A percentile compares a stretch with the other conserved stretches of the same genome.
phyloP scores from a whole-genome alignment of 2,888 invertebrate species.

The Caenorhabditis doughertyi region DNA sequence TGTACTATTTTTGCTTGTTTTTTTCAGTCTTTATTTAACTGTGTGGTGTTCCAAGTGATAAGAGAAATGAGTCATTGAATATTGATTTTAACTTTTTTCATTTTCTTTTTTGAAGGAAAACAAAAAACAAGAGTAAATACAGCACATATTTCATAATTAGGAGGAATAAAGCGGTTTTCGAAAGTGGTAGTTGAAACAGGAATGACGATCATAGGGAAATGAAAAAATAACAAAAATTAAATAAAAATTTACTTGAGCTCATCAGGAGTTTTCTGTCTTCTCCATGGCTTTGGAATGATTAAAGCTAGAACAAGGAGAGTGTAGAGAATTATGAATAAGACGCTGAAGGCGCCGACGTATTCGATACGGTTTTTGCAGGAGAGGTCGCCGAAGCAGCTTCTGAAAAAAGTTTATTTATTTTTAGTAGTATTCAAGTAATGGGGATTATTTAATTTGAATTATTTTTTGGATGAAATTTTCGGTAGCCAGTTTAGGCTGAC shows the following conservation, averaged over 20 bases:
- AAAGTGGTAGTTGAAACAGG: conserved; percentile 10
- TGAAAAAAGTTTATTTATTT: no score
- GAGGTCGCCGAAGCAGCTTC: conserved; percentile 67
- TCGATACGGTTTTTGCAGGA: conserved; percentile 70
- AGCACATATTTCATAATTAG: conserved; percentile 8
- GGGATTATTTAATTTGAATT: no score
- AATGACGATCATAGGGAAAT: conserved; percentile 14
- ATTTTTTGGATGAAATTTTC: no score
- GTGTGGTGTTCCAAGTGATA: neutral
- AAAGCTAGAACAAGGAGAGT: conserved; percentile 70
- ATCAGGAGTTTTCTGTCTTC: conserved; percentile 75
- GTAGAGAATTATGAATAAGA: conserved; percentile 75
- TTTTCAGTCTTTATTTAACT: neutral
- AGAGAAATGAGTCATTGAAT: conserved; percentile 3
- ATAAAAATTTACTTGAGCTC: conserved; percentile 66
- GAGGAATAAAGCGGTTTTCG: conserved; percentile 2
- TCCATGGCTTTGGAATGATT: conserved; percentile 74
- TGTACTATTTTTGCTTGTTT: neutral
- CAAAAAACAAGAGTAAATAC: conserved; percentile 15
- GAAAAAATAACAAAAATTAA: neutral
- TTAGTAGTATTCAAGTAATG: no score
- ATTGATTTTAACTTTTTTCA: neutral
- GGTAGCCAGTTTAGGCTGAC: no score
- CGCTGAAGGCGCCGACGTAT: conserved; percentile 71
- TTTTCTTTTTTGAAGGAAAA: neutral